Base-by-base conservation (phyloP, 37 sponge, comb jelly and placozoan species). In the Haliclona indistincta region DNA sequence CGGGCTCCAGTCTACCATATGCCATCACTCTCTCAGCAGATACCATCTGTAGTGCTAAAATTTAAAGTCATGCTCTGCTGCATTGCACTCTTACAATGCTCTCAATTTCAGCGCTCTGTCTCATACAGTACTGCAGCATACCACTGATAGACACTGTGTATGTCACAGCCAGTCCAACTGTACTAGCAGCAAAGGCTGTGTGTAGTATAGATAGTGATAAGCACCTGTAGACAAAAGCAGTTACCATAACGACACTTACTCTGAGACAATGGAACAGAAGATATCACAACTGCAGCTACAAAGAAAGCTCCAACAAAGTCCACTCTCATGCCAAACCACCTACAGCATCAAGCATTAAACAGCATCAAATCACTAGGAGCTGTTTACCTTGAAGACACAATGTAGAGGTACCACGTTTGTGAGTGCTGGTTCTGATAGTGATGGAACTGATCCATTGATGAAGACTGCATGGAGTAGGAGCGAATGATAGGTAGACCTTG, bases 81-180 rank as follows among this genome's bases (percentile, higher is more conserved):
- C 49, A 47, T 13, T 17, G 13, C 13, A 8, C 49, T 17, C 49
- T 47, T 17, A 47, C 49, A 47, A 47, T 17, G 13, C 49, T 47
- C 55, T 93, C 93, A 43, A 93, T 86, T 56, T 93, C 93, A 33
- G 89, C 83, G 84, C 93, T 84, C 47, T 75, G 49, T 68, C 93
- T 63, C 43, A 93, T 76, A 33, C 81, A 73, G 43, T 83, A 93
- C 63, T 93, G 93, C 13, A 93, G 76, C 79, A 82, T 85, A 22
- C 89, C 89, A 53, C 63, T 74, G 53, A 93, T 82, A 36, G 89
- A 81, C 2, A 88, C 39, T 5, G 78, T 52, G 67, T 93, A 93
- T 35, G 82, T 71, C 3, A 93, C 62, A 54, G 85, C 84, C 22
- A 93, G 70, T 2, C 93, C 86, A 47, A n/a, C n/a, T n/a, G 49